Evolutionary conservation across 2,113 vertebrate genomes (phyloP), one percentile per base, ranked within the genome.

Genomic region (Microtus montanus): DNA sequence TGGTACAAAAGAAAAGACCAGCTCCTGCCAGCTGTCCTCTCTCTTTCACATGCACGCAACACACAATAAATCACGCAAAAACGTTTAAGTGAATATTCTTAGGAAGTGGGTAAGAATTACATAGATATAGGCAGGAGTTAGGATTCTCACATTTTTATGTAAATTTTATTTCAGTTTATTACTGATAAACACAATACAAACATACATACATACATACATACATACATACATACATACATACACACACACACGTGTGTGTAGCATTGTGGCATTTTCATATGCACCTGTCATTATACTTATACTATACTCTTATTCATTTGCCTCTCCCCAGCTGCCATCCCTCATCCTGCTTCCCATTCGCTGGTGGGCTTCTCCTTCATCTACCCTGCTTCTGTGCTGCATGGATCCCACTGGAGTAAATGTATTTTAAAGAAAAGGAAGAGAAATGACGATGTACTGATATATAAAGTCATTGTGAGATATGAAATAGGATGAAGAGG

Each of bases 341-440:
- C 4, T n/a, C 22, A 58, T 19, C 82, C 86, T 58, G 35, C 44
- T 30, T 70, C 44, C 20, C 9, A 7, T 47, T 87, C 4, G 5
- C 47, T 70, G 20, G 17, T 52, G 0, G 24, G 28, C 20, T 73
- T 73, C 35, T 28, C 33, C 86, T 19, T 58, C 54, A 54, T 58
- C 68, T 88, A 28, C 5, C 15, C 9, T 73, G 49, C 47, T 74
- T 54, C 38, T 49, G 12, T 73, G 49, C 15, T 38, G 24, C 26
- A 41, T 73, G 22, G 3, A 30, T 73, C 52, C n/a, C 3, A 58
- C 30, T 41, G 4, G 14, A 74, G 78, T 17, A 93, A 94, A 54
- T 64, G n/a, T n/a, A 82, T 94, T 92, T 89, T 71, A 95, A 95
- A 75, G 58, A 28, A 87, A 95, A 70, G 33, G 14, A 58, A 68